Base-by-base conservation (phyloP, 2,797 vertebrate species). In the Zenarchopterus dispar region DNA sequence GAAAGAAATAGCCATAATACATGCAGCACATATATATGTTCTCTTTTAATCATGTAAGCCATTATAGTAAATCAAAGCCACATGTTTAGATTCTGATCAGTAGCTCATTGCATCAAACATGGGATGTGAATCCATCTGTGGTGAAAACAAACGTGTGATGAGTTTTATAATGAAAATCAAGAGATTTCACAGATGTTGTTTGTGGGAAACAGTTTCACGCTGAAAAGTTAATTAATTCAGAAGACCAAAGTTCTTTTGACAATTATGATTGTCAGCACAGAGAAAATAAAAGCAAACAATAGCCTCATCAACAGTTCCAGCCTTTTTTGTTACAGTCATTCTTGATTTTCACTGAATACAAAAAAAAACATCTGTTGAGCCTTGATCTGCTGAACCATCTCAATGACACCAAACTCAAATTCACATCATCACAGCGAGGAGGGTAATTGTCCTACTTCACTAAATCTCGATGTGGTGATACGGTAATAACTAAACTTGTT, bases 371-470 rank as follows among this genome's bases (percentile, higher is more conserved):
- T 42, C 56, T 68, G 48, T 52, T 64, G 52, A 70, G 64, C 65
- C 67, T 72, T 67, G 51, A 83, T 79, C 71, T 73, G 56, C 56
- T 67, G 63, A 74, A 33, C 52, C 59, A 49, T 66, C 46, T 62
- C 54, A 47, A 16, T 51, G 62, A 62, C 46, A 63, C 48, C 26
- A 24, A 50, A 53, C 52, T 23, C 23, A 58, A 62, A 46, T 44
- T 31, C 50, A 56, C 48, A 26, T 33, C 46, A 52, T 57, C 55
- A 49, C 56, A 2, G 50, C 47, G 36, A 49, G 57, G 18, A 53
- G 6, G 24, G 67, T 62, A 56, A 69, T 74, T 48, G 47, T 51
- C 51, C 48, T 8, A 43, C 23, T 17, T 24, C 2, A 53, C 21
- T 55, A 13, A 13, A 17, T 45, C 17, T 22, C 13, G 13, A 22